These are phyloP conservation scores for Trachurus trachurus DNA, from an alignment of 2,797 vertebrate species.

Conservation along the genomic window DNA sequence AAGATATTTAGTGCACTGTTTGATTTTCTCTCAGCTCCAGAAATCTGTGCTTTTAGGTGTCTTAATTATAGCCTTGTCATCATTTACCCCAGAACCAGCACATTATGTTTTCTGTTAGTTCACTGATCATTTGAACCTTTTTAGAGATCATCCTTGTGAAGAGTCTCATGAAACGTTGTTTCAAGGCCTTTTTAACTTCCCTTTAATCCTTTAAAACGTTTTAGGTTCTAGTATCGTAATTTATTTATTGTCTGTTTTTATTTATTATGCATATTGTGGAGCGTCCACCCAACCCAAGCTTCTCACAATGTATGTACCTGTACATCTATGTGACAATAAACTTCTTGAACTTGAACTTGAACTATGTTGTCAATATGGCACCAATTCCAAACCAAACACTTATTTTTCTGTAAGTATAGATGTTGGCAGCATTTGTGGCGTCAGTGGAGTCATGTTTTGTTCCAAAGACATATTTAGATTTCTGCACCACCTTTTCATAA, in stretches of 20 bases:
- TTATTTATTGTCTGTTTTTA: too few relatives aligned
- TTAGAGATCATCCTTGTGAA: conserved; percentile 21
- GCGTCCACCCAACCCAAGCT: too few relatives aligned
- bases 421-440: background rate
- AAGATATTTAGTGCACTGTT: background rate
- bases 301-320: too few relatives aligned
- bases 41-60: conserved; percentile 11
- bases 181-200: too few relatives aligned
- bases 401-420: background rate
- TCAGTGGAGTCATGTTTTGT: background rate
- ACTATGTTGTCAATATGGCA: too few relatives aligned
- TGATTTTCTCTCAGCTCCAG: background rate
- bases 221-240: too few relatives aligned
- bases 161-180: conserved; percentile 38
- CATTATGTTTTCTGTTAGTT: conserved; percentile 30
- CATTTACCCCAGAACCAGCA: background rate
- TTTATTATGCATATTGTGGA: too few relatives aligned
- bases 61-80: conserved; percentile 11
- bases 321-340: too few relatives aligned
- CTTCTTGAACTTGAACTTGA: too few relatives aligned
- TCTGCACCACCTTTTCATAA: background rate
- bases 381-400: background rate
- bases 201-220: too few relatives aligned
- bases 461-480: background rate
- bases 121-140: conserved; percentile 41